Percentiles rank a stretch among this genome's conserved stretches.
These are phyloP conservation scores for Mustelus asterias DNA, from an alignment of 2,113 vertebrate species.

Conservation along the genomic window DNA sequence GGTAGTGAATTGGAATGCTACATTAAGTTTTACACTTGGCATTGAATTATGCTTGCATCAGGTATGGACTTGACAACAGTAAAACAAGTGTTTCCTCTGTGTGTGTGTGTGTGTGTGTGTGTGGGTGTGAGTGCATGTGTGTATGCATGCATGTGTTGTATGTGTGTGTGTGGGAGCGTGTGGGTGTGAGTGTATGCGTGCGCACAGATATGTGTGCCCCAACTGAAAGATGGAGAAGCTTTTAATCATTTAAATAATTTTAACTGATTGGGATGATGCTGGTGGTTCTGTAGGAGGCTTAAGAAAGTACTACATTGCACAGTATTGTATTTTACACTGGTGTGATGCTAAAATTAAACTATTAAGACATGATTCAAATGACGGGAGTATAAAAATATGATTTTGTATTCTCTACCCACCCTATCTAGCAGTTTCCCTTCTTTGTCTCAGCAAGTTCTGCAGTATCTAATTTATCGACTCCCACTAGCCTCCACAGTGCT, in stretches of 20 bases:
- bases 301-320: neutral
- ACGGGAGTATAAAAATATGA: neutral
- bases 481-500: neutral
- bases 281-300: neutral
- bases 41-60: neutral
- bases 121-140: too few species aligned
- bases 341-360: neutral
- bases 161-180: neutral
- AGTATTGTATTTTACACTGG: neutral
- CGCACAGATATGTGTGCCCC: neutral
- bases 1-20: neutral
- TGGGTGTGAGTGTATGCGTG: neutral
- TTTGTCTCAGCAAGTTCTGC: neutral
- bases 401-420: neutral
- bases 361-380: neutral
- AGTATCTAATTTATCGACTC: neutral
- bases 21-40: constrained; percentile 8
- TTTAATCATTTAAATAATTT: neutral
- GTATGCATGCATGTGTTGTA: neutral
- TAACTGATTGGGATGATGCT: neutral
- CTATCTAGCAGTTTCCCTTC: neutral
- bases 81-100: neutral
- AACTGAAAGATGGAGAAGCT: neutral
- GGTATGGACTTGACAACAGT: neutral
- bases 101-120: neutral